These are phyloP conservation scores for Dicrurus megarhynchus DNA, from an alignment of 2,113 vertebrate species.

Conservation along the genomic window DNA sequence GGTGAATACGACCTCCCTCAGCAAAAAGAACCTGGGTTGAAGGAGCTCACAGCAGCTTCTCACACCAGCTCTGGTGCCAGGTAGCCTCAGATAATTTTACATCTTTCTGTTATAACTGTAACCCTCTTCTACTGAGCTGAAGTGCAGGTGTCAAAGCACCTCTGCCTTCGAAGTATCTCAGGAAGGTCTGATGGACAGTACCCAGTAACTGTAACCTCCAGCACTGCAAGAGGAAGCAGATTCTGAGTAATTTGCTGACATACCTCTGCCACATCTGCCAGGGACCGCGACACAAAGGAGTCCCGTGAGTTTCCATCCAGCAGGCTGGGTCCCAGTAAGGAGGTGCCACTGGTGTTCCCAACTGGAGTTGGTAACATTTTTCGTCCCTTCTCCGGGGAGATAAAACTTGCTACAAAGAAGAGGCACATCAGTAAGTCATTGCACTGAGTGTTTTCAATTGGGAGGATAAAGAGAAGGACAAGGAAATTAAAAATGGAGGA, in stretches of 20 bases:
- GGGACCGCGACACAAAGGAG: conserved; percentile 91
- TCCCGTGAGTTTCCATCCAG: conserved; percentile 96
- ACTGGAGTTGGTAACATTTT: conserved; percentile 81
- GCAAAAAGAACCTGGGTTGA: not conserved
- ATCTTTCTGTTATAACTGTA: not conserved
- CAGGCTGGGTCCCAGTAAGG: conserved; percentile 89
- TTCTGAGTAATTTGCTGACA: not conserved
- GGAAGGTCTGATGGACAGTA: not conserved
- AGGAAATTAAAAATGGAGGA: not conserved
- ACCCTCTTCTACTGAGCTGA: not conserved
- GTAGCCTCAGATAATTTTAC: not conserved
- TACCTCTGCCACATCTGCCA: conserved; percentile 93
- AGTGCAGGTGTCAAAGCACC: not conserved
- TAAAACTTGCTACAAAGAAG: conserved; percentile 86
- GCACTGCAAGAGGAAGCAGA: not conserved
- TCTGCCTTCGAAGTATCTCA: not conserved
- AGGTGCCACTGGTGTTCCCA: conserved; percentile 86
- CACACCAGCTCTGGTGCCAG: not conserved
- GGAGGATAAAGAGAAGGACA: not conserved
- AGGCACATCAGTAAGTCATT: not conserved
- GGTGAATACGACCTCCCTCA: not conserved
- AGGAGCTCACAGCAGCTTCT: not conserved
- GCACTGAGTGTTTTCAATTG: not conserved
- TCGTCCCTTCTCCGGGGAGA: conserved; percentile 91
- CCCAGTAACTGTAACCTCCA: not conserved